Evolutionary conservation across 2,113 vertebrate species (phyloP).

Genomic region (Geococcyx californianus): DNA sequence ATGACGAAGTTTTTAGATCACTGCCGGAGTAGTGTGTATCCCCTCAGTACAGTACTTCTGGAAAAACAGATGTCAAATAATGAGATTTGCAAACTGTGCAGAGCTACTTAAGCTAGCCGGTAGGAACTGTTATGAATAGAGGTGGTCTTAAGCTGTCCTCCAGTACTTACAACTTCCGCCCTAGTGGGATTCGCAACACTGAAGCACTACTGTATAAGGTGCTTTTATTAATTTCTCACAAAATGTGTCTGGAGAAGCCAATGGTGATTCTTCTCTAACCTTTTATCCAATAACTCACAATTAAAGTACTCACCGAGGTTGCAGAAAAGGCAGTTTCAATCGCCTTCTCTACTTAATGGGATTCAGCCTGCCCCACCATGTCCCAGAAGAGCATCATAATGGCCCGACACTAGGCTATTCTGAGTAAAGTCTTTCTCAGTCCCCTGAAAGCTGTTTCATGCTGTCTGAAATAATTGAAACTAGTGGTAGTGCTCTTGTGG

Average conservation of each 20-base stretch:
- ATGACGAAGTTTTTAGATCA: neutral
- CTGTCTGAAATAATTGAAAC: constrained; percentile 59
- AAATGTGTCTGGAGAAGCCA: neutral
- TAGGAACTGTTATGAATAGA: neutral
- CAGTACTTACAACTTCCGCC: neutral
- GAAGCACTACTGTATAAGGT: neutral
- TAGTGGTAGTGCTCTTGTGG: constrained; percentile 14
- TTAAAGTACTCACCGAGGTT: constrained; percentile 16
- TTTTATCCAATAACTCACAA: constrained; percentile 31
- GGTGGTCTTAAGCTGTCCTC: neutral
- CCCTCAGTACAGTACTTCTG: neutral
- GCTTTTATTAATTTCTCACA: neutral
- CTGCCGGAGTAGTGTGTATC: neutral
- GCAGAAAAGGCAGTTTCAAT: constrained; percentile 16
- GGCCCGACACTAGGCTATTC: constrained; percentile 13
- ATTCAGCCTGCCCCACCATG: neutral
- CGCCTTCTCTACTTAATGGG: constrained; percentile 20
- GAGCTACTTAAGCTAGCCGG: neutral
- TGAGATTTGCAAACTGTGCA: neutral
- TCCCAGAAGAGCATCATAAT: constrained; percentile 44
- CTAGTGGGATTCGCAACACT: neutral
- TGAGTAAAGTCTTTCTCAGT: constrained; percentile 42
- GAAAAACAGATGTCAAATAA: neutral
- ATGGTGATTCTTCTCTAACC: neutral
- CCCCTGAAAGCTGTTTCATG: constrained; percentile 45